phyloP scores from a whole-genome alignment of 2,888 invertebrate species.

The Agrotis ipsilon region DNA sequence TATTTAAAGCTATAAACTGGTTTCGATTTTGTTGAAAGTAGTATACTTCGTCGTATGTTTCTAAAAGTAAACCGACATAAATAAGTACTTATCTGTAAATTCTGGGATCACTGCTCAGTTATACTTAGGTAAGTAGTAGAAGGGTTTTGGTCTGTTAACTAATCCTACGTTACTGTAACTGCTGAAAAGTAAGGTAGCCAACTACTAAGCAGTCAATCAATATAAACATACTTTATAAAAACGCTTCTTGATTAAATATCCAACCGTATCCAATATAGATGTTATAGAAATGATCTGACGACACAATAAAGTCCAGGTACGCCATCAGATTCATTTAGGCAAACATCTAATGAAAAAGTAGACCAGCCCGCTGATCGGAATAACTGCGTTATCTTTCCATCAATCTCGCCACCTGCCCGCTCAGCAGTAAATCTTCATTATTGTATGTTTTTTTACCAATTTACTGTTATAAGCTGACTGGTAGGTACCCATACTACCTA shows the following conservation, averaged over 20 bases:
- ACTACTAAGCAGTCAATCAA: not conserved
- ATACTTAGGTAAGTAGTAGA: no score
- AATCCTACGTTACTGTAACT: no score
- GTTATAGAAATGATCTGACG: slow-evolving; percentile 1
- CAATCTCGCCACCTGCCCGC: slow-evolving; percentile 81
- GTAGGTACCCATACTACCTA: slow-evolving; percentile 52
- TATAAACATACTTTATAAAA: not conserved
- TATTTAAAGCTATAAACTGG: not conserved
- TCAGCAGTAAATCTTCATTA: slow-evolving; percentile 85
- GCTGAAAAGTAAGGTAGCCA: not conserved
- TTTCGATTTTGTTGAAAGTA: not conserved
- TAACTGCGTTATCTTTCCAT: slow-evolving; percentile 80
- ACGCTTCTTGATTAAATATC: slow-evolving; percentile 2
- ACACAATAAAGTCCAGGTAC: slow-evolving; percentile 33
- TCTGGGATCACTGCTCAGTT: no score
- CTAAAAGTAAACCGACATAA: not conserved
- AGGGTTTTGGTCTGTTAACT: no score
- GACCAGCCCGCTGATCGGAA: slow-evolving; percentile 74
- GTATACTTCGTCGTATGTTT: not conserved
- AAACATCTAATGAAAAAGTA: slow-evolving; percentile 70
- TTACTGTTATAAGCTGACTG: slow-evolving; percentile 79
- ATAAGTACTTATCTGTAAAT: no score
- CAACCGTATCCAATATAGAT: slow-evolving; percentile 5
- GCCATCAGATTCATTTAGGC: slow-evolving; percentile 58
- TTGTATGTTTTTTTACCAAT: slow-evolving; percentile 81